Evolutionary conservation across 2,797 vertebrate species (phyloP).

Genomic region (Apogon talboti): DNA sequence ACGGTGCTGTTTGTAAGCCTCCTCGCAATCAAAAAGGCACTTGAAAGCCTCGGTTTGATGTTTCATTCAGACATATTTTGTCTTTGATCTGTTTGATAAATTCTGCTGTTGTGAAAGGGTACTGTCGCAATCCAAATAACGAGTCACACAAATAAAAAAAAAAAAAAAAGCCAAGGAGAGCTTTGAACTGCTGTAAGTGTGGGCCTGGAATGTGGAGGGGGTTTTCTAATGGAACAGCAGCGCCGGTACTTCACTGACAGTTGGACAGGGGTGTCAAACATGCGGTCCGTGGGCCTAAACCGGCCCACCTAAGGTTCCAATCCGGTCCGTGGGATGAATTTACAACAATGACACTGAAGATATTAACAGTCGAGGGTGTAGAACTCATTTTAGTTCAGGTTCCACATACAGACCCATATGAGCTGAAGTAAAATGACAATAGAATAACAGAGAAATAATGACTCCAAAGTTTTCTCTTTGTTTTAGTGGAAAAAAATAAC

Average conservation of each 20-base stretch:
- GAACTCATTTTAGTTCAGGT: too few species aligned
- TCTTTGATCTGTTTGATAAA: slow-evolving; percentile 73
- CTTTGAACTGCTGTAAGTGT: slow-evolving; percentile 46
- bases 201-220: slow-evolving; percentile 9
- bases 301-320: too few species aligned
- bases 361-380: too few species aligned
- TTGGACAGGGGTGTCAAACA: too few species aligned
- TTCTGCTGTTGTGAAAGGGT: slow-evolving; percentile 45
- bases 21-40: slow-evolving; percentile 59
- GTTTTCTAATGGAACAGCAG: slow-evolving; percentile 34
- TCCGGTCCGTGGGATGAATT: too few species aligned
- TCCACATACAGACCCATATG: too few species aligned
- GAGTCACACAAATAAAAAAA: slow-evolving; percentile 19
- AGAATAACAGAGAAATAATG: too few species aligned
- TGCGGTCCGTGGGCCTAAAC: too few species aligned
- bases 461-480: too few species aligned
- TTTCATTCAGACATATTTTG: slow-evolving; percentile 64
- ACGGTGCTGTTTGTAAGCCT: slow-evolving; percentile 48
- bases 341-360: too few species aligned
- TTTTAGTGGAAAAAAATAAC: too few species aligned
- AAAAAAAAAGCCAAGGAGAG: slow-evolving; percentile 29
- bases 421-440: too few species aligned
- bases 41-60: slow-evolving; percentile 70
- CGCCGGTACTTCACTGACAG: neutral
- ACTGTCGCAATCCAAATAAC: slow-evolving; percentile 68